Evolutionary conservation across 2,888 invertebrate species (phyloP), one percentile per base, ranked within the genome.

Genomic region (Omphaloscelis lunosa): DNA sequence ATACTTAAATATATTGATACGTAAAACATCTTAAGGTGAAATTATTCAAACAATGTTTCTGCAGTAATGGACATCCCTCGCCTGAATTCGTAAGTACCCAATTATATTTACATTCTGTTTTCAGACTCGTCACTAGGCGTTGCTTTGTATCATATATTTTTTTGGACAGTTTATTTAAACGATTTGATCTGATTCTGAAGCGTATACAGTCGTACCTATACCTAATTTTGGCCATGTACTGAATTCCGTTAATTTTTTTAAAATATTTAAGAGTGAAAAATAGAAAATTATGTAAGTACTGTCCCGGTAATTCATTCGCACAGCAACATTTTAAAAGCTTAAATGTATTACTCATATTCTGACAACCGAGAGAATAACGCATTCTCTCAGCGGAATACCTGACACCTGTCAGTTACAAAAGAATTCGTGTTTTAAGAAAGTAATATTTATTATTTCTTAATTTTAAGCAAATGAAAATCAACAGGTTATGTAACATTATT

Each of bases 41-140:
- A 66, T 66, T 72, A 66, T 79, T 79, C 34, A 29, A 79, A 79
- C 65, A 79, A 72, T 79, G 41, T 78, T 72, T 70, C 72, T 20
- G 20, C 29, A 63, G 29, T 78, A 70, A 78, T 71, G 58, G 41
- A 65, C 65, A 65, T 59, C 65, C 65, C 9, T 79, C 65, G 65
- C 59, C 41, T 20, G 59, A 59, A 72, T 72, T 53, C 79, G 51
- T 45, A 66, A 72, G 79, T 56, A 56, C 66, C 53, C 72, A 70
- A 75, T 70, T 70, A 72, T 70, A 80, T 61, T 70, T 48, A 70
- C 65, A 75, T 74, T 61, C 9, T 29, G 53, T 80, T 51, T 51
- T 20, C 29, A 29, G 69, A 48, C n/a, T 2, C n/a, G 12, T 48
- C n/a, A n/a, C 56, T 39, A n/a, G 23, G 20, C 2, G 41, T 23